Evolutionary conservation across 1,140 invertebrate species (phyloP).

Genomic region (Ips nitidus): DNA sequence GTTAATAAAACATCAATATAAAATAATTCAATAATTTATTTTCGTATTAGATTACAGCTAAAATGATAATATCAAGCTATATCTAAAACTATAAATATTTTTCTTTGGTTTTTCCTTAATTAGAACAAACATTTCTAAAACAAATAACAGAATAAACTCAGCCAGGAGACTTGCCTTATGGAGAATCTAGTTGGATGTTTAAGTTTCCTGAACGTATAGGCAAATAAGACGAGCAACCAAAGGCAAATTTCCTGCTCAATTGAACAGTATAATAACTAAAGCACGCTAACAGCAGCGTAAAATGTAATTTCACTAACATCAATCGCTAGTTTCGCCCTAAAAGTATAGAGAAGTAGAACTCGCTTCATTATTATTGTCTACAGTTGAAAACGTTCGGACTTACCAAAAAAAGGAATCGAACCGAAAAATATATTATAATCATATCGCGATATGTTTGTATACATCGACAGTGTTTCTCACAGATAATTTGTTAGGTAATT

Average conservation of each 20-base stretch:
- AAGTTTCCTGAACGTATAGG: no score
- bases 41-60: constrained; percentile 42
- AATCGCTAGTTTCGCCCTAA: constrained; percentile 21
- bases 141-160: constrained; percentile 1
- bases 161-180: not conserved
- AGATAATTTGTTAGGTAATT: constrained; percentile 31
- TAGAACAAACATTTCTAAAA: constrained; percentile 4
- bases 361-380: constrained; percentile 44
- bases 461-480: constrained; percentile 40
- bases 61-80: constrained; percentile 41
- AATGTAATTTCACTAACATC: constrained; percentile 15
- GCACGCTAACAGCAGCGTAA: not conserved
- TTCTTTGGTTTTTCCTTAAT: constrained; percentile 41
- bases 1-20: constrained; percentile 1
- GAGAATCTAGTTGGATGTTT: no score
- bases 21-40: constrained; percentile 33
- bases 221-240: no score
- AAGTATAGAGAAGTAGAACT: constrained; percentile 26
- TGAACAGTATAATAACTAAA: no score
- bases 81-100: constrained; percentile 46
- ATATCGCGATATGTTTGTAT: constrained; percentile 45
- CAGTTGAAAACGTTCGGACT: constrained; percentile 43
- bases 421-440: constrained; percentile 28
- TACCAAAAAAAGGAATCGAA: not conserved
- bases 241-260: no score